Evolutionary conservation across 2,113 vertebrate species (phyloP), one percentile per base, ranked within the genome.

Genomic region (Caranx ignobilis): DNA sequence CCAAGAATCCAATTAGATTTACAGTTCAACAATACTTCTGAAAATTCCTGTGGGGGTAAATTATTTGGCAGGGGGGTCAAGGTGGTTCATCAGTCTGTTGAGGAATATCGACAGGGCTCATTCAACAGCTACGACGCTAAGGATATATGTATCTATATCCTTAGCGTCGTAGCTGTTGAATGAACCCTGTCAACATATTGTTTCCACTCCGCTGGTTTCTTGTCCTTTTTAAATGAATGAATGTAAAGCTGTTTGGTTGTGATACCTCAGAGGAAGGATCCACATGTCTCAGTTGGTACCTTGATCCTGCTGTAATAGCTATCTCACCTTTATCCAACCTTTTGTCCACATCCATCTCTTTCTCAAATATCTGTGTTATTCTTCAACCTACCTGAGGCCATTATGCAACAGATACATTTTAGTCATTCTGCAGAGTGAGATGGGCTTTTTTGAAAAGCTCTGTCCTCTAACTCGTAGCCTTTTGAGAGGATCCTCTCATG

Each of bases 1-100:
- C 72, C 57, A 67, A 75, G 79, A 86, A 88, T 88, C 68, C 68
- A 91, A 82, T 89, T 91, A 82, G 48, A 77, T 83, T 70, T 31
- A 54, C 77, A 70, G 57, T 60, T 55, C 74, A 59, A 0, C 73
- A 69, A 67, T 64, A 86, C 59, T 69, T 34, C 32, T 0, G 9
- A 10, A 41, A 82, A 80, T 65, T 71, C 79, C 61, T 66, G 61
- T 54, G 75, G 60, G 60, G 70, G 67, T 70, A 45, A 70, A 84
- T 73, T 57, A 71, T 82, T 60, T 55, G 7, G 43, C 4, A 48
- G 41, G 55, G 2, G 6, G 34, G 11, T 70, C 62, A 45, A 32
- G 55, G 57, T 31, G 21, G 41, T n/a, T 68, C 52, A 71, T 71
- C 52, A 71, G 67, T 80, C 52, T 39, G 34, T 60, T 45, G 66